phyloP scores from a whole-genome alignment of 2,113 vertebrate species.

The Varanus komodoensis region DNA sequence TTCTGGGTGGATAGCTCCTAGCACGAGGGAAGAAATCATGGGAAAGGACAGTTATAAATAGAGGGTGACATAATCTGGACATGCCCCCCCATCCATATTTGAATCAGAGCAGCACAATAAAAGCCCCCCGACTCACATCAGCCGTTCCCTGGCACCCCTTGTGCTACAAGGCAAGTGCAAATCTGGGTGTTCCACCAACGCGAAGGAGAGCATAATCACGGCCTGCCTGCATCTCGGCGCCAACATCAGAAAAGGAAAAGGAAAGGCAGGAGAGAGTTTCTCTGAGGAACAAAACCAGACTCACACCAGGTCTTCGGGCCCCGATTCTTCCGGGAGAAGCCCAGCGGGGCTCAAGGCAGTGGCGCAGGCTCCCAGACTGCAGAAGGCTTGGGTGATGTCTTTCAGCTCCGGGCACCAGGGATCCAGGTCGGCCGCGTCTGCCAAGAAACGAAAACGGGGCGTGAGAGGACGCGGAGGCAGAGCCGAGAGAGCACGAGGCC shows the following conservation, averaged over 20 bases:
- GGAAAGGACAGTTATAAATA: too few relatives aligned
- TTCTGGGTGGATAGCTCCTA: too few relatives aligned
- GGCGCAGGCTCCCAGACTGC: slow-evolving; percentile 1
- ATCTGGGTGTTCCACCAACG: neutral
- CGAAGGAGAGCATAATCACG: neutral
- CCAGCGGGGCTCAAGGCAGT: slow-evolving; percentile 15
- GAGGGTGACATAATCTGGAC: too few relatives aligned
- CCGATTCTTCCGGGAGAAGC: neutral
- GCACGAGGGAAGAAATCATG: too few relatives aligned
- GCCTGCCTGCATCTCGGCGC: neutral
- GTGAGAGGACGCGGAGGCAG: neutral
- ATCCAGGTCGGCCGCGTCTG: neutral
- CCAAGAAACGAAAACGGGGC: neutral
- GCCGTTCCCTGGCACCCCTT: neutral
- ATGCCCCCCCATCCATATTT: too few relatives aligned
- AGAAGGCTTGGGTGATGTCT: slow-evolving; percentile 26
- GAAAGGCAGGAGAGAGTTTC: neutral
- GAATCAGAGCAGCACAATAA: too few relatives aligned
- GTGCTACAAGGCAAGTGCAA: neutral
- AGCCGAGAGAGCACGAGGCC: too few relatives aligned
- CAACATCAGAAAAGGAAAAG: neutral
- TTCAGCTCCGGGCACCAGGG: slow-evolving; percentile 5
- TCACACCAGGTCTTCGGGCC: neutral
- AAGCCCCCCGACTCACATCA: too few relatives aligned
- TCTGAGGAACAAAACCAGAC: neutral